phyloP scores from a whole-genome alignment of 2,797 vertebrate species.

The Enteromius mattozi region DNA sequence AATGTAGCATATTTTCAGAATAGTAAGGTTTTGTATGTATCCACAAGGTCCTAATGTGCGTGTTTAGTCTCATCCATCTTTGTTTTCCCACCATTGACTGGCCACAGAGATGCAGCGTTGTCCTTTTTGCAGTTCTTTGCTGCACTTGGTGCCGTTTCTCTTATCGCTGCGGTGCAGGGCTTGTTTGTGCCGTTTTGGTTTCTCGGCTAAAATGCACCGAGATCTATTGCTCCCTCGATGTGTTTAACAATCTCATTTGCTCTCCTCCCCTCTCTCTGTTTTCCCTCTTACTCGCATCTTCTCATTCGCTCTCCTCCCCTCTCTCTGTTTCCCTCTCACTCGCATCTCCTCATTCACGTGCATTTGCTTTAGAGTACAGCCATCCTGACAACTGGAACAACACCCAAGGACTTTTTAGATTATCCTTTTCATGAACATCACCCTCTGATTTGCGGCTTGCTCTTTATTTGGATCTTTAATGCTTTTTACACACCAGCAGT shows the following conservation, averaged over 20 bases:
- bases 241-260: constrained; percentile 77
- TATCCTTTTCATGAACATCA: constrained; percentile 25
- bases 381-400: constrained; percentile 53
- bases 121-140: constrained; percentile 39
- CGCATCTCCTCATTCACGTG: constrained; percentile 57
- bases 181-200: constrained; percentile 74
- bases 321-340: too few species aligned
- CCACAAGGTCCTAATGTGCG: constrained; percentile 7
- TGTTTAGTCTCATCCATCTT: constrained; percentile 58
- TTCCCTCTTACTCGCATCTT: too few species aligned
- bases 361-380: constrained; percentile 68
- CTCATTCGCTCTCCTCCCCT: too few species aligned
- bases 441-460: not conserved
- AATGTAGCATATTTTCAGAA: constrained; percentile 20
- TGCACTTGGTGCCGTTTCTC: constrained; percentile 63
- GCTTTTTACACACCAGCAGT: constrained; percentile 59
- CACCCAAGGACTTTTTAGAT: constrained; percentile 58
- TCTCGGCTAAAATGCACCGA: constrained; percentile 66
- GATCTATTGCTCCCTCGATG: constrained; percentile 72
- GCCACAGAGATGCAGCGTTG: constrained; percentile 63
- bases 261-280: constrained; percentile 41
- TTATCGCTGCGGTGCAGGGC: constrained; percentile 74
- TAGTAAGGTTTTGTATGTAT: not conserved
- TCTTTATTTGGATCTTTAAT: constrained; percentile 64
- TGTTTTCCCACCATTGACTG: constrained; percentile 65